Percentiles rank a stretch among this genome's conserved stretches.
These are phyloP conservation scores for Gadopsis bispinosus DNA, from an alignment of 2,797 vertebrate genomes.

Conservation along the genomic window DNA sequence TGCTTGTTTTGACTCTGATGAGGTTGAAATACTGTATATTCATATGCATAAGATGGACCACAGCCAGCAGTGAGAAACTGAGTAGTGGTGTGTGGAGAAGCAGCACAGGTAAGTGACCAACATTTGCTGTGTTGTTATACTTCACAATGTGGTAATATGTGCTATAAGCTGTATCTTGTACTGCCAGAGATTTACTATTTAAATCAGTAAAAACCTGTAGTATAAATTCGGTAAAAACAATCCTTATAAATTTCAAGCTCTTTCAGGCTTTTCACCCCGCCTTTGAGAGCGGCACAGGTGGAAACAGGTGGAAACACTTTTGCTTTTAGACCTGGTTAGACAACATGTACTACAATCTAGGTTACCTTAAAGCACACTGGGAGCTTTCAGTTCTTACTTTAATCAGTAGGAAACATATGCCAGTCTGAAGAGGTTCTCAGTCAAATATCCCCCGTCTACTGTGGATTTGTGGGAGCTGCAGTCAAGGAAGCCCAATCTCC, in stretches of 20 bases:
- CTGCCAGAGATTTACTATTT: not conserved
- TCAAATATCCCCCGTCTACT: not conserved
- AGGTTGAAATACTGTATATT: not conserved
- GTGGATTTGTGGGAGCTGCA: constrained; percentile 29
- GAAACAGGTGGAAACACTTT: not conserved
- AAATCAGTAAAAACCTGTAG: not conserved
- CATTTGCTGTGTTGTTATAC: not conserved
- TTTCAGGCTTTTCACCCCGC: not conserved
- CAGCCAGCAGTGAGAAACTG: not conserved
- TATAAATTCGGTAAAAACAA: constrained; percentile 16
- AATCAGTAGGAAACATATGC: not conserved
- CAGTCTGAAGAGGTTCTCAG: constrained; percentile 16
- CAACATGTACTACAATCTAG: not conserved
- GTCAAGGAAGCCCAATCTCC: constrained; percentile 27
- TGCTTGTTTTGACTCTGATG: constrained; percentile 2
- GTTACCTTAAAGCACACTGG: constrained; percentile 12
- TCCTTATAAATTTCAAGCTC: not conserved
- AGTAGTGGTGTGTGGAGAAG: too few relatives aligned
- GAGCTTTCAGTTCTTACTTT: constrained; percentile 4
- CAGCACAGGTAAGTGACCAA: not conserved
- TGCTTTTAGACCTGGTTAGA: not conserved
- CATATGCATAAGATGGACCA: not conserved
- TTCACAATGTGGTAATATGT: not conserved
- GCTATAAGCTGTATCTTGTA: not conserved
- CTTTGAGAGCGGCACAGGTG: not conserved